These are phyloP conservation scores for Xestia ashworthii DNA, from an alignment of 2,888 invertebrate genomes.

Conservation along the genomic window DNA sequence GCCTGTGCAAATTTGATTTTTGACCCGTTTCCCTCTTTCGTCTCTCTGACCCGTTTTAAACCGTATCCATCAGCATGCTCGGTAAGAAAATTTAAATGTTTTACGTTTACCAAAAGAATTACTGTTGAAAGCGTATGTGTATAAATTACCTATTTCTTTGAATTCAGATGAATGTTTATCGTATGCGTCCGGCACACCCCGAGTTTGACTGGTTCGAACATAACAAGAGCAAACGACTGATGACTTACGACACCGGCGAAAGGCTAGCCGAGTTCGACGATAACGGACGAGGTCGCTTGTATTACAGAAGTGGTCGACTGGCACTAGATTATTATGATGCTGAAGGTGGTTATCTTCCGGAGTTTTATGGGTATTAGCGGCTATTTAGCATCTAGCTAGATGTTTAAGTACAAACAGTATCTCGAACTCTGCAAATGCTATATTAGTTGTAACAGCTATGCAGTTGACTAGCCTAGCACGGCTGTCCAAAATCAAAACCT, in stretches of 20 bases:
- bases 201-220: conserved; percentile 87
- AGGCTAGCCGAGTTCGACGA: conserved; percentile 83
- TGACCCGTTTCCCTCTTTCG: no score
- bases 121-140: neutral
- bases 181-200: conserved; percentile 86
- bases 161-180: conserved; percentile 85
- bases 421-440: neutral
- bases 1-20: no score
- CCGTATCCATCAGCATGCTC: neutral
- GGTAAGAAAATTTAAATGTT: neutral
- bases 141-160: neutral
- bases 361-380: neutral
- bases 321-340: conserved; percentile 86
- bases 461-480: neutral
- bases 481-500: no score
- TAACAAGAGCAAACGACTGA: conserved; percentile 80
- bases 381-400: neutral
- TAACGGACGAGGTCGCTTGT: conserved; percentile 83
- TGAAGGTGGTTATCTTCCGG: conserved; percentile 75
- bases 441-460: neutral
- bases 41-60: neutral
- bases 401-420: neutral
- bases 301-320: conserved; percentile 81
- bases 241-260: conserved; percentile 83
- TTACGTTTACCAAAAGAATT: neutral